Evolutionary conservation across 2,888 invertebrate genomes (phyloP).

Genomic region (Zhengitettix transpicula): DNA sequence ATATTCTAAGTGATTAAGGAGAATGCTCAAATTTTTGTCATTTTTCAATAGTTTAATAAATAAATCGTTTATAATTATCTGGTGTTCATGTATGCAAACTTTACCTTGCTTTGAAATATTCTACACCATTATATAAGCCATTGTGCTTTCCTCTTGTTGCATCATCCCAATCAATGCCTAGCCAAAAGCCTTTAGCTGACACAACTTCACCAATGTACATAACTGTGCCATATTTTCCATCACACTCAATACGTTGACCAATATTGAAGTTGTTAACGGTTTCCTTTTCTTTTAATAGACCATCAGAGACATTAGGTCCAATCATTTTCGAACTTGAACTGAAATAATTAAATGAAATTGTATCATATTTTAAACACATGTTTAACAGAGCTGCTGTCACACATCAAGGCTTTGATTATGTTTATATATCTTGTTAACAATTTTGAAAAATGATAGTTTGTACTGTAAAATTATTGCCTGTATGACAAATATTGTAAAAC

Average conservation of each 20-base stretch:
- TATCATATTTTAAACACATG: too few relatives aligned
- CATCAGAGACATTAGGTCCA: not conserved
- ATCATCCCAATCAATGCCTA: slow-evolving; percentile 96
- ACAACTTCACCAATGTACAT: slow-evolving; percentile 59
- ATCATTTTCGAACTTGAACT: not conserved
- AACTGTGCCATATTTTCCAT: slow-evolving; percentile 40
- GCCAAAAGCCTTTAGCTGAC: slow-evolving; percentile 59
- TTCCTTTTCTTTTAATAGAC: not conserved
- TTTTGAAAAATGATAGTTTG: too few relatives aligned
- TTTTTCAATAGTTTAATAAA: too few relatives aligned
- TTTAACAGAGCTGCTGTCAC: too few relatives aligned
- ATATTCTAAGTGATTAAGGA: too few relatives aligned
- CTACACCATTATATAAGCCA: slow-evolving; percentile 62
- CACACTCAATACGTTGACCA: slow-evolving; percentile 30
- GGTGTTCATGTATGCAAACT: not conserved
- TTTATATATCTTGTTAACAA: too few relatives aligned
- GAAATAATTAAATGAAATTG: not conserved
- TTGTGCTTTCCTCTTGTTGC: slow-evolving; percentile 78
- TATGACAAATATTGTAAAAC: too few relatives aligned
- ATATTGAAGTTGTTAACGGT: slow-evolving; percentile 13
- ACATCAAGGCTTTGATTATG: too few relatives aligned
- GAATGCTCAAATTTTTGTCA: too few relatives aligned
- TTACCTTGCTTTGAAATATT: slow-evolving; percentile 63
- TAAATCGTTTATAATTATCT: too few relatives aligned
- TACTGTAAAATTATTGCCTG: too few relatives aligned